phyloP scores from a whole-genome alignment of 1,140 invertebrate species.

The Calephelis nemesis region DNA sequence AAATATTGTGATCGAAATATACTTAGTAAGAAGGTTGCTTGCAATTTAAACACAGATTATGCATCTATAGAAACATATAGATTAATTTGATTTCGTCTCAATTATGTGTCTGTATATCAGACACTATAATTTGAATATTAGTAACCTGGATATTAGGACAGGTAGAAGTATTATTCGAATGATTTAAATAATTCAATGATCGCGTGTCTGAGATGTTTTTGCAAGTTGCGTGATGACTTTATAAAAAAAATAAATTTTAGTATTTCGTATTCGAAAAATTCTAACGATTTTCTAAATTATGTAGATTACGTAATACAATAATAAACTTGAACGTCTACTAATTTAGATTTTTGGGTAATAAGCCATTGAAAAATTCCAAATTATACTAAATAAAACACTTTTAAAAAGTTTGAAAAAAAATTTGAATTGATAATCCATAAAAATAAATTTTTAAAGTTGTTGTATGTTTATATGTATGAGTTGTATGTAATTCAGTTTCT shows the following conservation, averaged over 20 bases:
- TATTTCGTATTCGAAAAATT: slow-evolving; percentile 14
- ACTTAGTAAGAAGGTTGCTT: no score
- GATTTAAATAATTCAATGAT: slow-evolving; percentile 61
- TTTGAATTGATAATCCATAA: no score
- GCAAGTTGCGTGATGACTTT: slow-evolving; percentile 10
- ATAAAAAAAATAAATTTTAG: neutral
- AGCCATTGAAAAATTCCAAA: no score
- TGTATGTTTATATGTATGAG: no score
- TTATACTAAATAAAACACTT: no score
- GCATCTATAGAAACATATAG: no score
- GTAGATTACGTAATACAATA: neutral
- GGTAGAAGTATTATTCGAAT: slow-evolving; percentile 43
- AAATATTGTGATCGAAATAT: no score
- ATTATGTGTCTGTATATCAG: slow-evolving; percentile 23
- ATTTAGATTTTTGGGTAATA: no score
- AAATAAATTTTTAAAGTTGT: no score
- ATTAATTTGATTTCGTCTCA: neutral
- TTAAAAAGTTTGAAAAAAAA: no score
- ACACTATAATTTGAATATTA: slow-evolving; percentile 53
- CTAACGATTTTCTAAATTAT: slow-evolving; percentile 15
- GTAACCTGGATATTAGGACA: slow-evolving; percentile 37
- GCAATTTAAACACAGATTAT: no score
- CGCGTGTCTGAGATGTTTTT: slow-evolving; percentile 41
- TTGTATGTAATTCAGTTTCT: no score
- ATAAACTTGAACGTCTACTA: neutral